Evolutionary conservation across 2,888 invertebrate species (phyloP).

Genomic region (Nezara viridula): DNA sequence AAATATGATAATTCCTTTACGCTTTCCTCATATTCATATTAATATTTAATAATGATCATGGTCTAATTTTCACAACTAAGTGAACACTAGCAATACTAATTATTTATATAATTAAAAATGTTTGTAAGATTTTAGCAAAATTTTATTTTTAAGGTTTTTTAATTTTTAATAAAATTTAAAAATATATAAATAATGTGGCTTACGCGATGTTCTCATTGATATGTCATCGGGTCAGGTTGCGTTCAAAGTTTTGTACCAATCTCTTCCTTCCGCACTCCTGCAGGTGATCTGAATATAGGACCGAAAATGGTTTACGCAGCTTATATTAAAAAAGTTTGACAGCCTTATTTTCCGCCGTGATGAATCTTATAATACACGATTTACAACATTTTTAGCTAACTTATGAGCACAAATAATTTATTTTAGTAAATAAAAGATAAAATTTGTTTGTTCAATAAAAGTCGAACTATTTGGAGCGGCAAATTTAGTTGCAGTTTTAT

Average conservation of each 20-base stretch:
- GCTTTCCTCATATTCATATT: too few relatives aligned
- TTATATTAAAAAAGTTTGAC: constrained; percentile 36
- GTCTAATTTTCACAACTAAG: too few relatives aligned
- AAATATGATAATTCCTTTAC: too few relatives aligned
- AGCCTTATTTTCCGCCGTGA: background rate
- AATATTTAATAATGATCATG: too few relatives aligned
- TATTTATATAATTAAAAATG: too few relatives aligned
- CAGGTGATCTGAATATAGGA: background rate
- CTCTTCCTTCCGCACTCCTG: background rate
- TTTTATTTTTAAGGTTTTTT: too few relatives aligned
- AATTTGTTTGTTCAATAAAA: background rate
- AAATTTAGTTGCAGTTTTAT: too few relatives aligned
- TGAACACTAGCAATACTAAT: too few relatives aligned
- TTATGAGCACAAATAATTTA: background rate
- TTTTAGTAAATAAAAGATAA: too few relatives aligned
- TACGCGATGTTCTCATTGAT: background rate
- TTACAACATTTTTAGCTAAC: background rate
- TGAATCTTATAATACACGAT: background rate
- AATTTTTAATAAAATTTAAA: too few relatives aligned
- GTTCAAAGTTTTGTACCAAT: background rate
- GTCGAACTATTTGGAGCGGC: too few relatives aligned
- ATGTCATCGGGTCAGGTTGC: background rate
- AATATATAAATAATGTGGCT: background rate
- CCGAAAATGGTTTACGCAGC: background rate
- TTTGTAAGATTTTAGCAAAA: too few relatives aligned